A percentile compares a stretch with the other conserved stretches of the same genome.
Evolutionary conservation across 2,797 vertebrate genomes (phyloP).

Genomic region (Momotus momota): DNA sequence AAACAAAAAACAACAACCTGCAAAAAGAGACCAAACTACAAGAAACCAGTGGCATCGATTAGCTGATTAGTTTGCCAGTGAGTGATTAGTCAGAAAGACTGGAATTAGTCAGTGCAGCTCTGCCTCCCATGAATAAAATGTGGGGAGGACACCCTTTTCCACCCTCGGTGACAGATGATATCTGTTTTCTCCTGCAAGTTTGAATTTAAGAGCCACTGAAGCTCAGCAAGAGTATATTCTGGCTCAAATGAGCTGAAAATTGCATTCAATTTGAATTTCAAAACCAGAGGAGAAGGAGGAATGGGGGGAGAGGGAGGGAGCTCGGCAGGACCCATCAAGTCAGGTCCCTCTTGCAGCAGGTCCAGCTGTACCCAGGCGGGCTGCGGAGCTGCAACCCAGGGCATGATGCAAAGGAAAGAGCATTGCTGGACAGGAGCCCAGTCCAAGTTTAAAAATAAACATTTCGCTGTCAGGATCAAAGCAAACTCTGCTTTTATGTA

Average conservation of each 20-base stretch:
- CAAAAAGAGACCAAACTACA: conserved; percentile 25
- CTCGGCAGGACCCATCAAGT: conserved; percentile 64
- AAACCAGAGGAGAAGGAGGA: conserved; percentile 73
- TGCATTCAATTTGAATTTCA: conserved; percentile 90
- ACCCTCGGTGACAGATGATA: conserved; percentile 84
- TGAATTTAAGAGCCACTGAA: conserved; percentile 88
- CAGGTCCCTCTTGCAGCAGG: conserved; percentile 56
- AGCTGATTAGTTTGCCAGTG: conserved; percentile 77
- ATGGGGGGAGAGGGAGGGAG: background rate
- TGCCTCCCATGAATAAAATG: conserved; percentile 75
- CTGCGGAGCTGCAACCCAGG: conserved; percentile 68
- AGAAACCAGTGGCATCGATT: conserved; percentile 75
- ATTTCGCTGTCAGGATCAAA: conserved; percentile 82
- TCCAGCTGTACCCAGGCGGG: conserved; percentile 56
- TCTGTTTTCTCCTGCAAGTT: conserved; percentile 84
- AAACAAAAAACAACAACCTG: too few relatives aligned
- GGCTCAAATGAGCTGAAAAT: conserved; percentile 89
- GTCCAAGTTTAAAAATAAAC: conserved; percentile 83
- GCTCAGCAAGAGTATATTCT: conserved; percentile 87
- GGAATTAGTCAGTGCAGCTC: conserved; percentile 76
- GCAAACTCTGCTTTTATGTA: conserved; percentile 78
- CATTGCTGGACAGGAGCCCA: conserved; percentile 79
- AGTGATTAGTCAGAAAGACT: conserved; percentile 76
- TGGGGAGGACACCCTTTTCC: conserved; percentile 64
- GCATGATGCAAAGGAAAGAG: conserved; percentile 71